phyloP scores from a whole-genome alignment of 1,140 invertebrate species.

The Drosophila parabipectinata region DNA sequence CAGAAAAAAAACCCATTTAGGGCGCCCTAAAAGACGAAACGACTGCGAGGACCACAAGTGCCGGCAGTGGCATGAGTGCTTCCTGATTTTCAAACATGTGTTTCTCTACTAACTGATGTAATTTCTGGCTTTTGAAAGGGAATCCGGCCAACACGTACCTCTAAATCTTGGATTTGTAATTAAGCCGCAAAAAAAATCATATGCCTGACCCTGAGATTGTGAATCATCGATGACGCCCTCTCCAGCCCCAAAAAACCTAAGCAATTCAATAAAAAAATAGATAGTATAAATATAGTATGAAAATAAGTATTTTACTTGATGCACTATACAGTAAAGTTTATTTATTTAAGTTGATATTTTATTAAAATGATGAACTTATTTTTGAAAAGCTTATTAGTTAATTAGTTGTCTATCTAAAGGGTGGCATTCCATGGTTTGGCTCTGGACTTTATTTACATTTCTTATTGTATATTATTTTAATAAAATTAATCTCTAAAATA shows the following conservation, averaged over 20 bases:
- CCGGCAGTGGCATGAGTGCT: neutral
- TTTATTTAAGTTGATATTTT: neutral
- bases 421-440: too few species aligned
- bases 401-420: too few species aligned
- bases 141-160: neutral
- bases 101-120: neutral
- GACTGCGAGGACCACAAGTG: conserved; percentile 26
- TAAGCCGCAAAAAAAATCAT: conserved; percentile 11
- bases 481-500: too few species aligned
- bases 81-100: neutral
- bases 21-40: conserved; percentile 6
- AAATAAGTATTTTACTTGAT: neutral
- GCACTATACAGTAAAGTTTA: neutral
- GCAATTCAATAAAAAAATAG: conserved; percentile 35
- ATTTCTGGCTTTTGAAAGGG: neutral
- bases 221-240: conserved; percentile 25
- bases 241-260: conserved; percentile 7
- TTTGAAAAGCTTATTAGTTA: too few species aligned
- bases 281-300: neutral
- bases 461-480: too few species aligned
- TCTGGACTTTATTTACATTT: too few species aligned
- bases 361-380: too few species aligned
- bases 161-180: conserved; percentile 4
- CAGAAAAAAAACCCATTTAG: conserved; percentile 1
- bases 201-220: conserved; percentile 27